A percentile compares a stretch with the other conserved stretches of the same genome.
Conservation (phyloP, 2,888 invertebrate genomes). For the Lasioglossum oenotherae region DNA sequence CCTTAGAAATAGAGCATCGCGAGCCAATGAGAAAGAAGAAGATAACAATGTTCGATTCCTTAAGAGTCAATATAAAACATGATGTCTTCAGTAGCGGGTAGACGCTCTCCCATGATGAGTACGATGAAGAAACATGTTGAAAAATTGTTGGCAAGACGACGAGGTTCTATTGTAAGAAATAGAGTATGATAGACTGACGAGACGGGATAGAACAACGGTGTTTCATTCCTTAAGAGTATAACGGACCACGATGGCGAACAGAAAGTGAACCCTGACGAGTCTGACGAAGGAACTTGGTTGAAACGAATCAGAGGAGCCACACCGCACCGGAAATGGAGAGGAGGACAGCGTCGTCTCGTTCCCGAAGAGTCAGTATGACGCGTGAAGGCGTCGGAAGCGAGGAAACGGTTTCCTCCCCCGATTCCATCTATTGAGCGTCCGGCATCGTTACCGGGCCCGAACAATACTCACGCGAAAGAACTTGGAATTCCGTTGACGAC, state of each 20-base stretch:
- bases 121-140: too few relatives aligned
- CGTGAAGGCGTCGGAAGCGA: conserved; percentile 38
- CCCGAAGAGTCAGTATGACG: conserved; percentile 3
- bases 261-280: not conserved
- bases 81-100: too few relatives aligned
- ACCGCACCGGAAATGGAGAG: conserved; percentile 11
- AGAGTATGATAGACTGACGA: not conserved
- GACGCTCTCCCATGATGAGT: too few relatives aligned
- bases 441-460: conserved; percentile 55
- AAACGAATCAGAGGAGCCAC: not conserved
- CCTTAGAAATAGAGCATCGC: not conserved
- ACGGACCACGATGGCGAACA: not conserved
- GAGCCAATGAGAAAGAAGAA: too few relatives aligned
- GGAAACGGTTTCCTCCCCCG: conserved; percentile 34
- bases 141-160: too few relatives aligned
- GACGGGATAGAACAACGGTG: not conserved
- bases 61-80: too few relatives aligned
- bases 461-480: conserved; percentile 58
- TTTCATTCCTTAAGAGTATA: not conserved
- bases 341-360: conserved; percentile 20
- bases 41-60: too few relatives aligned
- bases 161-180: too few relatives aligned
- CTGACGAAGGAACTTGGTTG: not conserved
- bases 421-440: conserved; percentile 55
- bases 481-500: conserved; percentile 59